A percentile compares a stretch with the other conserved stretches of the same genome.
Evolutionary conservation across 2,797 vertebrate species (phyloP).

Genomic region (Pseudochirops corinnae): DNA sequence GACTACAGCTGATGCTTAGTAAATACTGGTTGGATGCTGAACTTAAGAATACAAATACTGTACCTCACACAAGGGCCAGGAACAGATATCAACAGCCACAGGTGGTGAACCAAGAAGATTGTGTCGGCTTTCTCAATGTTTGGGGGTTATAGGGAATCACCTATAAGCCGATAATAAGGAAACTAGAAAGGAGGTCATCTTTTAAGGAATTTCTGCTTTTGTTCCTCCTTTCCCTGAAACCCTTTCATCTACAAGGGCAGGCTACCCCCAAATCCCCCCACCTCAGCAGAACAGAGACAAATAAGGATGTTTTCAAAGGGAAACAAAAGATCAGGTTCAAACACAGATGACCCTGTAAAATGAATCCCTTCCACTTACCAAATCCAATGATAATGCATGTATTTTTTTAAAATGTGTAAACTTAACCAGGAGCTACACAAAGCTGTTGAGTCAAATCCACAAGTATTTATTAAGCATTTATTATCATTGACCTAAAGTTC

Average conservation of each 20-base stretch:
- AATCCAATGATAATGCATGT: not conserved
- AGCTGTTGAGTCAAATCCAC: not conserved
- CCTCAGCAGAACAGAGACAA: rapidly evolving
- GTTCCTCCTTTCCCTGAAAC: not conserved
- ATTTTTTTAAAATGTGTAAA: not conserved
- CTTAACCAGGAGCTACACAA: not conserved
- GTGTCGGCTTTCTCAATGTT: not conserved
- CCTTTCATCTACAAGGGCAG: not conserved
- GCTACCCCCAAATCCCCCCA: not conserved
- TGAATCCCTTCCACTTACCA: not conserved
- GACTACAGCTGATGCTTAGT: not conserved
- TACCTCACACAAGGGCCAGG: not conserved
- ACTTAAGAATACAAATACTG: not conserved
- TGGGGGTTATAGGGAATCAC: not conserved
- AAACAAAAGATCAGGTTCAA: not conserved
- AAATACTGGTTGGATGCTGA: not conserved
- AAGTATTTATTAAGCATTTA: not conserved
- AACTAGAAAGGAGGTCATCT: not conserved
- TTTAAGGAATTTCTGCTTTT: not conserved
- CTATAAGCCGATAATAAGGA: not conserved
- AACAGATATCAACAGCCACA: not conserved
- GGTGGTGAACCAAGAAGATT: not conserved
- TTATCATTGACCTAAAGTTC: not conserved
- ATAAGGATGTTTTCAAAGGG: not conserved
- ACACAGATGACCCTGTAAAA: not conserved